Evolutionary conservation across 2,797 vertebrate species (phyloP).

Genomic region (Hoplostethus mediterraneus): DNA sequence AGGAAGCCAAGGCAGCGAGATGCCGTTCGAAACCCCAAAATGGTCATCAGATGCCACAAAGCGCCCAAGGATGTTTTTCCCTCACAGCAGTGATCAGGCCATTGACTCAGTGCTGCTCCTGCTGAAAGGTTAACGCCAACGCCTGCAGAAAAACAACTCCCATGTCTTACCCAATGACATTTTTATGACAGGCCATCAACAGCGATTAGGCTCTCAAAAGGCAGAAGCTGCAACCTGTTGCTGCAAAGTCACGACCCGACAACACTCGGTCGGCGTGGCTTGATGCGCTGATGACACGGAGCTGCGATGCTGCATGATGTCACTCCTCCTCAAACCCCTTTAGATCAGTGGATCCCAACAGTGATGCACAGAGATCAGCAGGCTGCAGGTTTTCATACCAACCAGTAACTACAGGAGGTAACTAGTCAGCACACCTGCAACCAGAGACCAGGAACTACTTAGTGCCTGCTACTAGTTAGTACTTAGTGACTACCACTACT

Average conservation of each 20-base stretch:
- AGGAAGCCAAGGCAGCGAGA: not conserved
- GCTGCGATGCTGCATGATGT: too few relatives aligned
- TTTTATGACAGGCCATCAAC: conserved; percentile 22
- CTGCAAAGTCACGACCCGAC: not conserved
- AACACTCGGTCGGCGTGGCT: too few relatives aligned
- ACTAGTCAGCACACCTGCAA: too few relatives aligned
- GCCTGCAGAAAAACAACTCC: conserved; percentile 10
- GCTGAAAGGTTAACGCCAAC: conserved; percentile 1
- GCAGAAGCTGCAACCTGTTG: conserved; percentile 25
- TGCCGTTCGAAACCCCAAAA: not conserved
- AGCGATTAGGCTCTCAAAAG: conserved; percentile 22
- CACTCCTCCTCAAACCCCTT: too few relatives aligned
- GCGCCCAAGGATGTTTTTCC: not conserved
- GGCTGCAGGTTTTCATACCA: too few relatives aligned
- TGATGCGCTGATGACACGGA: too few relatives aligned
- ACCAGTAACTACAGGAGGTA: too few relatives aligned
- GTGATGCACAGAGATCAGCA: too few relatives aligned
- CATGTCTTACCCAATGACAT: conserved; percentile 10
- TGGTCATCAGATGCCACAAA: not conserved
- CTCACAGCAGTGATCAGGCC: conserved; percentile 2
- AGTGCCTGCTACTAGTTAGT: too few relatives aligned
- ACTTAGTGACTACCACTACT: too few relatives aligned
- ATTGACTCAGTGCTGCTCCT: conserved; percentile 17
- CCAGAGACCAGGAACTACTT: too few relatives aligned
- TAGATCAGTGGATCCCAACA: too few relatives aligned